Evolutionary conservation across 2,797 vertebrate genomes (phyloP).

Genomic region (Pangasius djambal): DNA sequence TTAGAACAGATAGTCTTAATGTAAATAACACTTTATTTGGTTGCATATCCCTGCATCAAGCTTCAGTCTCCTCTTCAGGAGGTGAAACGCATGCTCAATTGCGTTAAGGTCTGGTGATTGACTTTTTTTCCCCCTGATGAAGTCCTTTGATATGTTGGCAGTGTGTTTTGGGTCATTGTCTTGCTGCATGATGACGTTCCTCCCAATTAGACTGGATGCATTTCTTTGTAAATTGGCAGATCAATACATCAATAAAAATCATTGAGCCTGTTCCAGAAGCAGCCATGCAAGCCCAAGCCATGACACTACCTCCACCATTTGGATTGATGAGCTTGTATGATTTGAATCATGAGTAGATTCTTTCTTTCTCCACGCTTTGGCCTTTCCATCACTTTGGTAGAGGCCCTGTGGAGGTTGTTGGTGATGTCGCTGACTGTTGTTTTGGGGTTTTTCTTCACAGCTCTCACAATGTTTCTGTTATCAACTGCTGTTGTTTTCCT

Average conservation of each 20-base stretch:
- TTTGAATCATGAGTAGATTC: background rate
- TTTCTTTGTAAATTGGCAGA: background rate
- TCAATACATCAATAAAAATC: background rate
- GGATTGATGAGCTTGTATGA: background rate
- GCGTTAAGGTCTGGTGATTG: background rate
- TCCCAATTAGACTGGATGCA: background rate
- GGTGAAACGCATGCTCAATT: background rate
- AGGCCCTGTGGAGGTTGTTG: background rate
- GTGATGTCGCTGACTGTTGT: too few species aligned
- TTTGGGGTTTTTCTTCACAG: too few species aligned
- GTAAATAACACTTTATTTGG: background rate
- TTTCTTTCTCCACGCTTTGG: background rate
- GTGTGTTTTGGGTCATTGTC: background rate
- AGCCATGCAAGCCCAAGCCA: background rate
- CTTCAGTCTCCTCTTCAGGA: background rate
- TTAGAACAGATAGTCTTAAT: background rate
- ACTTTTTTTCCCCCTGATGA: background rate
- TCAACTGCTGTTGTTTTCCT: background rate
- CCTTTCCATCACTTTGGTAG: background rate
- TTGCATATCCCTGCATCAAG: background rate
- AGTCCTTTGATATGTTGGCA: background rate
- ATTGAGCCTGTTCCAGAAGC: background rate
- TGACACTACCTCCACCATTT: background rate
- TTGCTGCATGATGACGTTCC: background rate
- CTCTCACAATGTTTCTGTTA: too few species aligned